Conservation (phyloP, 2,888 invertebrate species). For the Trichogramma dendrolimi region DNA sequence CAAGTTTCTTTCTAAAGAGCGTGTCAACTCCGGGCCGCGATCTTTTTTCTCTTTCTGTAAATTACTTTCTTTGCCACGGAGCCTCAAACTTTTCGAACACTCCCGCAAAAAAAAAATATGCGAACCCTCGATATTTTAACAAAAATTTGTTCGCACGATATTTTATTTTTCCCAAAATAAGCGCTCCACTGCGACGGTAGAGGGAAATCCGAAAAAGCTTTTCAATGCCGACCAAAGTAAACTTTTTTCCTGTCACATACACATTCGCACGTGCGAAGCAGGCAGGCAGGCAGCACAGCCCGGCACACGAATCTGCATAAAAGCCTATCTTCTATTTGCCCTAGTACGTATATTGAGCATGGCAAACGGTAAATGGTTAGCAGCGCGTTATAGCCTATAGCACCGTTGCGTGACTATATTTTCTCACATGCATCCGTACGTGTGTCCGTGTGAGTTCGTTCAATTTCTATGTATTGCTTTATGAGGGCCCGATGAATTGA, state of each 20-base stretch:
- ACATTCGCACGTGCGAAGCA: not conserved
- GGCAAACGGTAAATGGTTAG: too few relatives aligned
- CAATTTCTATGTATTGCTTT: not conserved
- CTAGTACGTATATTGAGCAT: too few relatives aligned
- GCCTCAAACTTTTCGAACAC: too few relatives aligned
- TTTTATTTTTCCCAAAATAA: too few relatives aligned
- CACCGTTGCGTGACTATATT: conserved; percentile 14
- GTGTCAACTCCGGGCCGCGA: too few relatives aligned
- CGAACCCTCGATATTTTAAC: not conserved
- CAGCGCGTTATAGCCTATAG: too few relatives aligned
- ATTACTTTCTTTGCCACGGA: too few relatives aligned
- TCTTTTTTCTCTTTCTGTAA: too few relatives aligned
- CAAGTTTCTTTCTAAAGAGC: too few relatives aligned
- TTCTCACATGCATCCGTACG: not conserved
- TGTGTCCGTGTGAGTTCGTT: not conserved
- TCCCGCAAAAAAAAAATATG: not conserved
- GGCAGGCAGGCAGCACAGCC: not conserved
- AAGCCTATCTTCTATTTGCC: too few relatives aligned
- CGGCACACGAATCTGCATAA: not conserved
- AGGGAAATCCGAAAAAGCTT: conserved; percentile 12
- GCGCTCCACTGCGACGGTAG: not conserved
- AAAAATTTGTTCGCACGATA: too few relatives aligned
- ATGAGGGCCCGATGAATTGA: conserved; percentile 16
- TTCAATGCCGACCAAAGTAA: not conserved
- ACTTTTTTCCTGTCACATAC: not conserved